These are phyloP conservation scores for Indicator maculatus DNA, from an alignment of 2,113 vertebrate species.

Conservation along the genomic window DNA sequence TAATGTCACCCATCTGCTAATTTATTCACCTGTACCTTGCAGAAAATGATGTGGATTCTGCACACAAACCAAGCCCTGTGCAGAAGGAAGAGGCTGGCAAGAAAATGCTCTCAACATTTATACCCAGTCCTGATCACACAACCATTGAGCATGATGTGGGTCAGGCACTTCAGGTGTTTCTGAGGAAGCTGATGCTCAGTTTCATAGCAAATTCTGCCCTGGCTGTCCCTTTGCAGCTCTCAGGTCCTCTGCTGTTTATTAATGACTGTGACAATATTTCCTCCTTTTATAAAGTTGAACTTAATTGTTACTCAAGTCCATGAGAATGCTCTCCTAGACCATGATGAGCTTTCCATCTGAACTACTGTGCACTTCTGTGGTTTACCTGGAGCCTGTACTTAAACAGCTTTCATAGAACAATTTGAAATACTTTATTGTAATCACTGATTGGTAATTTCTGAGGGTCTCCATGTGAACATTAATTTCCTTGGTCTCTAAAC, in stretches of 20 bases:
- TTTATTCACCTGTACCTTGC: not conserved
- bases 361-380: not conserved
- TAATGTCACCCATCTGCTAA: not conserved
- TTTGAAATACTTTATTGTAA: not conserved
- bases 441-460: constrained; percentile 10
- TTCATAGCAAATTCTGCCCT: not conserved
- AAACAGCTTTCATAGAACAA: not conserved
- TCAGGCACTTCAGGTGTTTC: not conserved
- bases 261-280: not conserved
- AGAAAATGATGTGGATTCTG: not conserved
- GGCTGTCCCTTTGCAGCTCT: not conserved
- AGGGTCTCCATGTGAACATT: not conserved
- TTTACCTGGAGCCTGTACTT: not conserved
- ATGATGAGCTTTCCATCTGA: not conserved
- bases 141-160: not conserved
- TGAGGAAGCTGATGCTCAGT: not conserved
- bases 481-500: not conserved
- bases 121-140: too few species aligned
- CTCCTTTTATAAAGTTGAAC: not conserved
- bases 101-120: not conserved
- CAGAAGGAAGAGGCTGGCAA: not conserved
- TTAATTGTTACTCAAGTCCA: not conserved
- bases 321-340: not conserved
- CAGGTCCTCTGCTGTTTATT: not conserved
- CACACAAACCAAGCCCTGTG: not conserved